These are phyloP conservation scores for Discoglossus pictus DNA, from an alignment of 2,797 vertebrate genomes.

Conservation along the genomic window DNA sequence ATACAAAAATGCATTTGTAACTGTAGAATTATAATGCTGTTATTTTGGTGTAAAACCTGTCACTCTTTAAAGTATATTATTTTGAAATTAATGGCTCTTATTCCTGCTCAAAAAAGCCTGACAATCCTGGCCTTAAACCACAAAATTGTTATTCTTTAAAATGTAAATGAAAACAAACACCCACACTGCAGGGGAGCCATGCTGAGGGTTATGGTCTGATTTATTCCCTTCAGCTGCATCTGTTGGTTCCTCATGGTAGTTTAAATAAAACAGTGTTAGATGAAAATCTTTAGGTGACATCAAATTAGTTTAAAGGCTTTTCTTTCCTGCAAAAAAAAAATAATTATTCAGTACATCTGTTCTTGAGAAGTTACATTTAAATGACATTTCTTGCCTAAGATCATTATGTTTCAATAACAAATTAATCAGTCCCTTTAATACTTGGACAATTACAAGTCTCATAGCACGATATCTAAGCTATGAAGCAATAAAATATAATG, in stretches of 20 bases:
- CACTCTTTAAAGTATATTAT: no score
- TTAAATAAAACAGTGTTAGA: neutral
- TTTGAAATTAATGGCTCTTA: no score
- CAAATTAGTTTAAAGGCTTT: slow-evolving; percentile 11
- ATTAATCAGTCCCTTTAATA: neutral
- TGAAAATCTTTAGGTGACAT: slow-evolving; percentile 10
- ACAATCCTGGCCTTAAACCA: no score
- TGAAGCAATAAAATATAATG: no score
- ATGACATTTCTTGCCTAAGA: neutral
- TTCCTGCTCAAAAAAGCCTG: no score
- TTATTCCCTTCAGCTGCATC: neutral
- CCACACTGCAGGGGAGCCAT: neutral
- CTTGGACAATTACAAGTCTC: no score
- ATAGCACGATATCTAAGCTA: no score
- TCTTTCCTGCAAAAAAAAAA: slow-evolving; percentile 3
- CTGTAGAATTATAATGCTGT: no score
- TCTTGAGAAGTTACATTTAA: neutral
- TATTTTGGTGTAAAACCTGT: no score
- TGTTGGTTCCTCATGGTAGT: neutral
- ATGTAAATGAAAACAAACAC: slow-evolving; percentile 1
- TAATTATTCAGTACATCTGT: slow-evolving; percentile 20
- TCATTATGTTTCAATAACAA: slow-evolving; percentile 7
- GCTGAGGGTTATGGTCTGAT: neutral
- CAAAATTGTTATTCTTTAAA: slow-evolving; percentile 4
- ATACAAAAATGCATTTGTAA: no score